Evolutionary conservation across 2,888 invertebrate species (phyloP).

Genomic region (Drosophila longiperda): DNA sequence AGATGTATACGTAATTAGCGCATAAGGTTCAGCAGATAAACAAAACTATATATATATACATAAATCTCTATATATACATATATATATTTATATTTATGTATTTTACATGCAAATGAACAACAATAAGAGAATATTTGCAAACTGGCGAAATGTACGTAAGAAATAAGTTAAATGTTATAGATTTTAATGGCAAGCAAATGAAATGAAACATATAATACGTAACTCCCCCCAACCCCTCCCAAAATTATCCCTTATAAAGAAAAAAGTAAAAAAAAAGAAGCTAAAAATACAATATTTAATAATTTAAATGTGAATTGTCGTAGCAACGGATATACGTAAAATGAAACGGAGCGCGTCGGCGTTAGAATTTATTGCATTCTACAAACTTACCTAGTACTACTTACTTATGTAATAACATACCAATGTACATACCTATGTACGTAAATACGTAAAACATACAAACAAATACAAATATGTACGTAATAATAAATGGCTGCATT

Average conservation of each 20-base stretch:
- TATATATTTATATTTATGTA: conserved; percentile 71
- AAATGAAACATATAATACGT: conserved; percentile 46
- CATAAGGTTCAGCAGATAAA: conserved; percentile 72
- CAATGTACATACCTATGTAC: conserved; percentile 37
- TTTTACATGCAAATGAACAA: conserved; percentile 67
- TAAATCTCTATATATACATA: conserved; percentile 33
- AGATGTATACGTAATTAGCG: conserved; percentile 85
- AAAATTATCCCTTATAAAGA: neutral
- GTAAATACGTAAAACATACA: conserved; percentile 34
- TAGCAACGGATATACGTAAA: conserved; percentile 82
- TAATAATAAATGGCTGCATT: conserved; percentile 48
- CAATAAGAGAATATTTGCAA: conserved; percentile 68
- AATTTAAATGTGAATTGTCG: conserved; percentile 79
- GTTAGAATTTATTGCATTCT: conserved; percentile 64
- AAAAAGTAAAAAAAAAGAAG: conserved; percentile 50
- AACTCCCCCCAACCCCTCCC: neutral
- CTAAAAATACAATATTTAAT: conserved; percentile 69
- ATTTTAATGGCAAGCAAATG: conserved; percentile 62
- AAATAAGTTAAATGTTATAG: conserved; percentile 80
- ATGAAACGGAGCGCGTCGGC: conserved; percentile 53
- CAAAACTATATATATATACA: conserved; percentile 56
- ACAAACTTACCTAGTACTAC: conserved; percentile 76
- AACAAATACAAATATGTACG: conserved; percentile 34
- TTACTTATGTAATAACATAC: conserved; percentile 52
- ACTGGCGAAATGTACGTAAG: conserved; percentile 53